Evolutionary conservation across 2,113 vertebrate genomes (phyloP), one percentile per base, ranked within the genome.

Genomic region (Pseudorhombus dupliciocellatus): DNA sequence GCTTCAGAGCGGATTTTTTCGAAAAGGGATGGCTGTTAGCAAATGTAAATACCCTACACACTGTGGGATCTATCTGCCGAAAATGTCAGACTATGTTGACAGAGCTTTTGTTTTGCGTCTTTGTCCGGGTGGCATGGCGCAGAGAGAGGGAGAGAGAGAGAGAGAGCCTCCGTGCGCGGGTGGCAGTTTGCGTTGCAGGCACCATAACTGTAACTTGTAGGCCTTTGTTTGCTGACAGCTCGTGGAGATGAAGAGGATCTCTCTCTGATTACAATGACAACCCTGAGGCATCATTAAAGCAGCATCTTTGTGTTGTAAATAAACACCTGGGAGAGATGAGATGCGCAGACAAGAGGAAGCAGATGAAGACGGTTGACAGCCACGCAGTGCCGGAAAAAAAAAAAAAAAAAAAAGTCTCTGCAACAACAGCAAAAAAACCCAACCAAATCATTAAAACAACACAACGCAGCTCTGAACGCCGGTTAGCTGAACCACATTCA

Each of bases 191-290:
- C 8, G 51, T 74, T 80, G 70, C 71, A 11, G 65, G 31, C 44
- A 34, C 58, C 77, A 73, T 59, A 55, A 72, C 46, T 73, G 72
- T 44, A 68, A 84, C 80, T 87, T 60, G 77, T 74, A 58, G 71
- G 70, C 68, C 75, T 87, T 86, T 90, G 80, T 87, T 79, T 78
- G 51, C 66, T 80, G 89, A 89, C 88, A 84, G 79, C 77, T 70
- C 22, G 11, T 0, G 61, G 5, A 69, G 73, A 88, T 81, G 75
- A 80, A 80, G 70, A 70, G 66, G 74, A 69, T 86, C 53, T 20
- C 52, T 79, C 50, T 75, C 62, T 84, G 82, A 85, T 88, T 85
- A 54, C 73, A 76, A 66, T 81, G 85, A 87, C 88, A 84, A 81
- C 50, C 71, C 74, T 22, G 79, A 66, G 73, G 85, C 69, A 62